Evolutionary conservation across 2,888 invertebrate genomes (phyloP).

Genomic region (Phoenoteleia sp.): DNA sequence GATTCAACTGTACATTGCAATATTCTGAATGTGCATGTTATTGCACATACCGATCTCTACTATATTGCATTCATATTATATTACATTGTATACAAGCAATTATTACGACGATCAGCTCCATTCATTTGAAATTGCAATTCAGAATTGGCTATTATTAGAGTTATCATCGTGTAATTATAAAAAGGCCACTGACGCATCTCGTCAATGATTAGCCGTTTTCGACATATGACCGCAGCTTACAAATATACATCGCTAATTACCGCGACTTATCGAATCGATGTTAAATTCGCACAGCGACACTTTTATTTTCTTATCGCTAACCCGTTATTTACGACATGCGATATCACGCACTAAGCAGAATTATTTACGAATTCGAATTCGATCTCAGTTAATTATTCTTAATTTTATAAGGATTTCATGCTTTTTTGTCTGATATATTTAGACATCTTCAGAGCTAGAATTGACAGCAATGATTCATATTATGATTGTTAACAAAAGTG

Average conservation of each 20-base stretch:
- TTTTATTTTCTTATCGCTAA: slow-evolving; percentile 39
- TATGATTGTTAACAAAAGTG: too few species aligned
- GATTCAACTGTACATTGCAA: too few species aligned
- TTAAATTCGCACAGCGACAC: background rate
- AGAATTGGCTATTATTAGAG: background rate
- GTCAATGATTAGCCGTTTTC: background rate
- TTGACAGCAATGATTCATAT: too few species aligned
- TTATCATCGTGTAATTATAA: background rate
- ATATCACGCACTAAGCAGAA: background rate
- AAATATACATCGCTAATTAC: background rate
- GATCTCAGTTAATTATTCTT: slow-evolving; percentile 14
- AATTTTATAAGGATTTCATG: background rate
- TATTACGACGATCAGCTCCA: background rate
- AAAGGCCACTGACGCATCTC: background rate
- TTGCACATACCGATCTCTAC: too few species aligned
- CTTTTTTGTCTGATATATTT: too few species aligned
- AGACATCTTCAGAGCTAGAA: too few species aligned
- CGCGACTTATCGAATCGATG: background rate
- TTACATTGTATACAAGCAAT: background rate
- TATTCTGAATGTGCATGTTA: too few species aligned
- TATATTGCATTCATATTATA: background rate
- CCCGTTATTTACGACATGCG: background rate
- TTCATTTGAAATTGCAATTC: background rate
- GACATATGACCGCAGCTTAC: background rate
- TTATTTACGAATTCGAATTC: slow-evolving; percentile 19